Evolutionary conservation across 2,113 vertebrate genomes (phyloP), one percentile per base, ranked within the genome.

Genomic region (Aphyosemion australe): DNA sequence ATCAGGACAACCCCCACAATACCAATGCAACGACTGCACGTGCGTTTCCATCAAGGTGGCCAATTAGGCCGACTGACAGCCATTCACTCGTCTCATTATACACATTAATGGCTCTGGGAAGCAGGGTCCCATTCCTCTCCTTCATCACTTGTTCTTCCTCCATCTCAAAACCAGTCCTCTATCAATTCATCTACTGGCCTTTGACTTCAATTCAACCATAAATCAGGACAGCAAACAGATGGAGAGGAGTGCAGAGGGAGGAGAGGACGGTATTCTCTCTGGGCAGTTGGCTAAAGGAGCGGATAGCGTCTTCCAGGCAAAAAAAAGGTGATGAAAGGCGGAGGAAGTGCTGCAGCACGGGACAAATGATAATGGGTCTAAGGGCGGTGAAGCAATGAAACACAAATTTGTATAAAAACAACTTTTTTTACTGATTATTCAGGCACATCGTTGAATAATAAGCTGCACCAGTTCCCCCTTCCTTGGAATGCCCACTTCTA

Each of bases 21-120:
- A 13, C 19, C 14, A 57, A 41, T 63, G 53, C 64, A 71, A 72
- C 26, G 26, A 51, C 58, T 19, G 58, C 63, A 56, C 65, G 68
- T 59, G 73, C 81, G 62, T 84, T 76, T 72, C 69, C 83, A 85
- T 83, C 78, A 77, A 76, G 67, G 54, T 66, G 64, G 68, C 66
- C 84, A 83, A 91, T 91, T 87, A 89, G 60, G 26, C 41, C 71
- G 86, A 91, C 63, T 82, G 86, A 85, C 84, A 77, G 74, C 69
- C 76, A 61, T 76, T 85, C 72, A 61, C 64, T 49, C 50, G 78
- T 71, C 70, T 79, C 79, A 88, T 89, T 85, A 87, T 64, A 47
- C 39, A 37, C 14, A 1, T 72, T 86, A 88, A 90, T 88, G 74
- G 71, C 72, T 80, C 20, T 13, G 37, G 63, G 49, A 73, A 60